Percentiles rank a stretch among this genome's conserved stretches.
phyloP scores from a whole-genome alignment of 2,113 vertebrate species.

The Pteronura brasiliensis region DNA sequence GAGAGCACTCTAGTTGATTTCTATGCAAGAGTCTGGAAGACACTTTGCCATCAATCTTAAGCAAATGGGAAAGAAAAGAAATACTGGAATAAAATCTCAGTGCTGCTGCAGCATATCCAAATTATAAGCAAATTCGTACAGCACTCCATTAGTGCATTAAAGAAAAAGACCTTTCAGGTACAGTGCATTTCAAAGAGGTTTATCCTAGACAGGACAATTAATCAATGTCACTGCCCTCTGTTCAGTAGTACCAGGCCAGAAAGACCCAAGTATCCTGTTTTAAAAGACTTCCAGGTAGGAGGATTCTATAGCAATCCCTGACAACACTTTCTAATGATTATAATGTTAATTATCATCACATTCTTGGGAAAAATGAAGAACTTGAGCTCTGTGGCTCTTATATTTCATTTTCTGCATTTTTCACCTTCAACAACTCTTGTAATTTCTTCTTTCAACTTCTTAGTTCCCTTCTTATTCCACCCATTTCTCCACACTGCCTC shows the following conservation, averaged over 20 bases:
- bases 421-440: neutral
- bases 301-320: neutral
- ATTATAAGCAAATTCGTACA: neutral
- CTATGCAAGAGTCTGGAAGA: neutral
- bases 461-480: neutral
- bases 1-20: neutral
- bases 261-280: neutral
- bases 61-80: neutral
- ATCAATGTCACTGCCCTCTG: neutral
- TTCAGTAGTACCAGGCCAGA: neutral
- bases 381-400: neutral
- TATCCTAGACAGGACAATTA: neutral
- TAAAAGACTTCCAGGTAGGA: neutral
- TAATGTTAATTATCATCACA: neutral
- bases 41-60: neutral
- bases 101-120: neutral
- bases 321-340: slow-evolving; percentile 4
- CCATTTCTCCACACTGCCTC: neutral
- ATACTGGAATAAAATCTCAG: neutral
- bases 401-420: slow-evolving; percentile 18
- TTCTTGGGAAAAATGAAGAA: neutral
- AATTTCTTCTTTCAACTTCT: neutral
- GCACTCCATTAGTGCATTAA: neutral
- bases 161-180: neutral
- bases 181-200: neutral